A percentile compares a stretch with the other conserved stretches of the same genome.
phyloP scores from a whole-genome alignment of 2,797 vertebrate genomes.

The Melanotaenia trifasciata region DNA sequence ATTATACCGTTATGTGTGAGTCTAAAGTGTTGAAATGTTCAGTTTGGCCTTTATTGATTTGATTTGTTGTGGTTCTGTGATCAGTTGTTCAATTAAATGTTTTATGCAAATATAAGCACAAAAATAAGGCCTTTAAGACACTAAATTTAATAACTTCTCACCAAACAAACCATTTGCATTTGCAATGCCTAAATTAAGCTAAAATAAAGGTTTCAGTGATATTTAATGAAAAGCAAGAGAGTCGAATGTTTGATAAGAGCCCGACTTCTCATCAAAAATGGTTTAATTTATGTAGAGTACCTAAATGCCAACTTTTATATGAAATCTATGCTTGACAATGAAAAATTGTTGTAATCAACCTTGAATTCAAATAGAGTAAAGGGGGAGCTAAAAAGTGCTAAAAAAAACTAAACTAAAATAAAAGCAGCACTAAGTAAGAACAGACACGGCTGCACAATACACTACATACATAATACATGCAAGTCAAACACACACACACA shows the following conservation, averaged over 20 bases:
- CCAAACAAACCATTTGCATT: neutral
- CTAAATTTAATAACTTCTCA: neutral
- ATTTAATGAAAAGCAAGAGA: no score
- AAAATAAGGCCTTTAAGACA: neutral
- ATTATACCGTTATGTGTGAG: no score
- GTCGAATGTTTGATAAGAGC: no score
- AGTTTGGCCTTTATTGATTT: neutral
- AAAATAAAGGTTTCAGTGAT: no score
- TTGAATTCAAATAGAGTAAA: no score
- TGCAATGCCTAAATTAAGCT: neutral
- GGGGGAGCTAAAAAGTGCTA: no score
- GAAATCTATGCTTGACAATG: no score
- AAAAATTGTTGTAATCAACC: no score
- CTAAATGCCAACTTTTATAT: no score
- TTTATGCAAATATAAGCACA: neutral
- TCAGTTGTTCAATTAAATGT: neutral
- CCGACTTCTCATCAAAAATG: no score
- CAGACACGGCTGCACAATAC: neutral
- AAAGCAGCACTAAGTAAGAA: neutral
- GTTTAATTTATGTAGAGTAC: no score
- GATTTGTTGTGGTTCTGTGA: neutral
- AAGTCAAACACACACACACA: conserved; percentile 2
- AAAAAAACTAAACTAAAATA: neutral
- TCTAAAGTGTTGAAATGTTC: neutral
- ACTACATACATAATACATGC: conserved; percentile 36